These are phyloP conservation scores for Atrichornis clamosus DNA, from an alignment of 2,113 vertebrate species.

Conservation along the genomic window DNA sequence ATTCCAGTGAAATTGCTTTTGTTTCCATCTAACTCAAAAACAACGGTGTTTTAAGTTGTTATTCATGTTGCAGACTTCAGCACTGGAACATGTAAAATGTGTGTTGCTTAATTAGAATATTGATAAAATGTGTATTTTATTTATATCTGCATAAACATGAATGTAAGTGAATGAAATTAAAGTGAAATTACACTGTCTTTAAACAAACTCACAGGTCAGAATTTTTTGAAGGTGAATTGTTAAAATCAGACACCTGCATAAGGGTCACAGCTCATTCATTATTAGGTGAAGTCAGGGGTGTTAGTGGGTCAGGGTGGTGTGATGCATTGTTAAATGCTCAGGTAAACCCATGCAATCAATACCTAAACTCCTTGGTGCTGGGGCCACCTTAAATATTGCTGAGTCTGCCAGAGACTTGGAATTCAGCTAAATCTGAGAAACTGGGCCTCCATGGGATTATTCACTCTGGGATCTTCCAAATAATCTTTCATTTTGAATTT, in stretches of 20 bases:
- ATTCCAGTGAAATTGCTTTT: background rate
- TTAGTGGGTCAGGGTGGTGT: background rate
- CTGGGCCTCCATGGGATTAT: too few species aligned
- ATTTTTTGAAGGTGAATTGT: background rate
- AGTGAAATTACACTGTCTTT: background rate
- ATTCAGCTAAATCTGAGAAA: background rate
- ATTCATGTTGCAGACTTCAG: background rate
- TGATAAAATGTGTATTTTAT: background rate
- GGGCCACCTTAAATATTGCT: background rate
- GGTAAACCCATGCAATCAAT: background rate
- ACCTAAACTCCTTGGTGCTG: background rate
- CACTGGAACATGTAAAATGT: background rate
- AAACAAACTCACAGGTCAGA: background rate
- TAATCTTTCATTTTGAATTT: background rate
- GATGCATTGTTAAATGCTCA: background rate
- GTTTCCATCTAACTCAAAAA: background rate
- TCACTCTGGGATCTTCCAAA: background rate
- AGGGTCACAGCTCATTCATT: background rate
- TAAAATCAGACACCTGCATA: background rate
- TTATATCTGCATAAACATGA: background rate
- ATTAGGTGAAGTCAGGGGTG: background rate
- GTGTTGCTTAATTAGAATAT: background rate
- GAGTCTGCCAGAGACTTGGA: background rate
- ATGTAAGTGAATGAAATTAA: background rate
- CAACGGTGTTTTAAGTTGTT: background rate